Evolutionary conservation across 1,140 invertebrate species (phyloP).

Genomic region (Lordiphosa mommai): DNA sequence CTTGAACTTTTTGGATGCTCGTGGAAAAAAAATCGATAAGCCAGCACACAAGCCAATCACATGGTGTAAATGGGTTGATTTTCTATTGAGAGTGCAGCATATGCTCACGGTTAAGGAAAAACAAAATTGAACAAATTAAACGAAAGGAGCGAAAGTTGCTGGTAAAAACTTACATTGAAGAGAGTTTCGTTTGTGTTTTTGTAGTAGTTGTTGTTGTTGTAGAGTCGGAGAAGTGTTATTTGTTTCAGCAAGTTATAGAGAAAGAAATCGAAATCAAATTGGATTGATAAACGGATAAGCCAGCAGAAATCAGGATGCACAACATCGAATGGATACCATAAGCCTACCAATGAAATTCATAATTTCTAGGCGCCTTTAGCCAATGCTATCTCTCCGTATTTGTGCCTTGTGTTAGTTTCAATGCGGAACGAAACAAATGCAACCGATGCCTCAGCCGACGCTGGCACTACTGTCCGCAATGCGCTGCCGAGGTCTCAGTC

Average conservation of each 20-base stretch:
- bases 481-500: conserved; percentile 22
- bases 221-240: conserved; percentile 19
- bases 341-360: conserved; percentile 80
- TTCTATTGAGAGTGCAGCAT: conserved; percentile 34
- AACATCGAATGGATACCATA: conserved; percentile 1
- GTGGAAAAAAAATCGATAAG: conserved; percentile 52
- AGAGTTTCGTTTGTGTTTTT: conserved; percentile 34
- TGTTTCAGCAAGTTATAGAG: conserved; percentile 18
- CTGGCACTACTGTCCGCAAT: conserved; percentile 40
- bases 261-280: conserved; percentile 20
- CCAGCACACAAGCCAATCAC: conserved; percentile 6
- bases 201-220: conserved; percentile 27
- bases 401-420: conserved; percentile 36
- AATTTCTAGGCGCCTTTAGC: conserved; percentile 76
- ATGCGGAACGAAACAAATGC: conserved; percentile 31
- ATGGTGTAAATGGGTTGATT: conserved; percentile 47
- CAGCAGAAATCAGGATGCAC: conserved; percentile 33
- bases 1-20: conserved; percentile 52
- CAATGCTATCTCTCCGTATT: conserved; percentile 77
- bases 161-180: conserved; percentile 51
- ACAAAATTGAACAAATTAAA: conserved; percentile 15
- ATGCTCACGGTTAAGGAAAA: conserved; percentile 31
- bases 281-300: conserved; percentile 9
- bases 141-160: conserved; percentile 17
- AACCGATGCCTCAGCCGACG: conserved; percentile 46